Conservation (phyloP, 2,797 vertebrate species). For the Eulemur coronatus region DNA sequence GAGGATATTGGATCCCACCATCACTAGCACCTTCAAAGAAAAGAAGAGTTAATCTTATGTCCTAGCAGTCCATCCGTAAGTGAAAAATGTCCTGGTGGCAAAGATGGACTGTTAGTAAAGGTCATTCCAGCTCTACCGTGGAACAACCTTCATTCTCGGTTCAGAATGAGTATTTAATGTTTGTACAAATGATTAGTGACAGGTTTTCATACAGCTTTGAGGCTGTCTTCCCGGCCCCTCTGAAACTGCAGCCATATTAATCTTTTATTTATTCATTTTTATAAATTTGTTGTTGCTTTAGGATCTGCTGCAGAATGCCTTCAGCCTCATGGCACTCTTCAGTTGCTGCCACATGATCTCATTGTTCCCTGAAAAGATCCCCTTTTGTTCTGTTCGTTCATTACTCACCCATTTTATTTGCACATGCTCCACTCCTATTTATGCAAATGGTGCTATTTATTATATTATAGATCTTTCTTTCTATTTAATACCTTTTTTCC, state of each 20-base stretch:
- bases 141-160: neutral
- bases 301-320: neutral
- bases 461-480: neutral
- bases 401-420: neutral
- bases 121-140: neutral
- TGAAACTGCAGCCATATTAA: neutral
- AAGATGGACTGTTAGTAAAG: slow-evolving; percentile 36
- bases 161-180: slow-evolving; percentile 12
- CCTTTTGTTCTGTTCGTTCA: neutral
- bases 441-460: neutral
- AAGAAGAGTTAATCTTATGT: slow-evolving; percentile 55
- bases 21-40: slow-evolving; percentile 40
- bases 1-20: slow-evolving; percentile 42
- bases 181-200: slow-evolving; percentile 15
- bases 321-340: neutral
- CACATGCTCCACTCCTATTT: neutral
- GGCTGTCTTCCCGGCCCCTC: neutral
- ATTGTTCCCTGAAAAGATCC: neutral
- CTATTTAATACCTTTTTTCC: neutral
- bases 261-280: neutral
- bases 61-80: neutral
- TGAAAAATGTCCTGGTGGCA: slow-evolving; percentile 28
- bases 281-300: neutral
- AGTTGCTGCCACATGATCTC: neutral
- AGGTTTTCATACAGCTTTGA: neutral